Evolutionary conservation across 2,888 invertebrate genomes (phyloP).

Genomic region (Lochmaea crataegi): DNA sequence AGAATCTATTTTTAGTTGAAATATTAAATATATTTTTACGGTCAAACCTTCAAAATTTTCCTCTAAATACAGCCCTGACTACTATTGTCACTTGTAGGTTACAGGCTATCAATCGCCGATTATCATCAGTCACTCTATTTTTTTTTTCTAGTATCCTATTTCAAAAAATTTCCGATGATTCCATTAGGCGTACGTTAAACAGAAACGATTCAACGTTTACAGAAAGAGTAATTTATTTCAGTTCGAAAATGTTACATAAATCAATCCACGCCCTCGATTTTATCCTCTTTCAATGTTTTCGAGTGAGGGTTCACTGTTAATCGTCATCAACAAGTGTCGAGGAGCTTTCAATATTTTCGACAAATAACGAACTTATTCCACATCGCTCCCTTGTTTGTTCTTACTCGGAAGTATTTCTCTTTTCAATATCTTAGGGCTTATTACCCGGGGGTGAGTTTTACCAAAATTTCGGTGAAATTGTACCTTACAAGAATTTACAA

Average conservation of each 20-base stretch:
- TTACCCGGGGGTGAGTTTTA: no score
- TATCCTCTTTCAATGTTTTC: neutral
- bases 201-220: neutral
- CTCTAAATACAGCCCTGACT: neutral
- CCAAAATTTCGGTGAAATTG: no score
- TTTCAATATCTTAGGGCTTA: no score
- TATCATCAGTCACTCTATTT: neutral
- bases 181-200: neutral
- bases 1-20: no score
- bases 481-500: no score
- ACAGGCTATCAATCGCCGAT: neutral
- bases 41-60: neutral
- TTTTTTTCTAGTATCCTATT: neutral
- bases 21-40: no score
- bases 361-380: neutral
- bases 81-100: neutral
- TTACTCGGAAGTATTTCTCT: no score
- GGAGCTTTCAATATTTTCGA: constrained; percentile 10
- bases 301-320: constrained; percentile 1
- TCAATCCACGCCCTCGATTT: neutral
- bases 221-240: neutral
- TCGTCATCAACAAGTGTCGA: constrained; percentile 11
- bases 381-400: neutral
- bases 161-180: neutral
- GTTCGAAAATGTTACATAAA: constrained; percentile 3